Percentiles rank a stretch among this genome's conserved stretches.
Conservation (phyloP, 2,113 vertebrate genomes). For the Ciconia boyciana region DNA sequence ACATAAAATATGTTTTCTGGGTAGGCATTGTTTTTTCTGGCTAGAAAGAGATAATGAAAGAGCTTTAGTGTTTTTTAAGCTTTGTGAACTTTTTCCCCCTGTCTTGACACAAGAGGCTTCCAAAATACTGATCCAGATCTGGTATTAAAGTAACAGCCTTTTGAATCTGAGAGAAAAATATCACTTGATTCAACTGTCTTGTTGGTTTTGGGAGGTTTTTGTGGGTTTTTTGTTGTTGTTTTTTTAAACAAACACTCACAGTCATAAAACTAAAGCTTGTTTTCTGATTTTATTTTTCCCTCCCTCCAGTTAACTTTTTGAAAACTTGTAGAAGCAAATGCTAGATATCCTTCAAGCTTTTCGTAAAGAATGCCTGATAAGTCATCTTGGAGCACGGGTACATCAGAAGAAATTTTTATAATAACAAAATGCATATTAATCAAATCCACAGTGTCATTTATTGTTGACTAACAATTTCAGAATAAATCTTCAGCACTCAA, state of each 20-base stretch:
- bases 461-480: not conserved
- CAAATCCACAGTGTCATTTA: not conserved
- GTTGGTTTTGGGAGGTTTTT: too few species aligned
- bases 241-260: not conserved
- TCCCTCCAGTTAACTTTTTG: not conserved
- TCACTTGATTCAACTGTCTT: not conserved
- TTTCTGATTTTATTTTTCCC: not conserved
- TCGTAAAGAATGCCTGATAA: not conserved
- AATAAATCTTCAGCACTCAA: not conserved
- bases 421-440: not conserved
- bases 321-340: slow-evolving; percentile 5
- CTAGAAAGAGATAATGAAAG: not conserved
- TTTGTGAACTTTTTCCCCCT: not conserved
- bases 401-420: not conserved
- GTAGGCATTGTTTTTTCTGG: not conserved
- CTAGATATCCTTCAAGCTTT: not conserved
- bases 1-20: not conserved
- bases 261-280: not conserved
- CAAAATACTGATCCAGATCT: slow-evolving; percentile 35
- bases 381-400: not conserved
- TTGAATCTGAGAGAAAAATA: slow-evolving; percentile 21
- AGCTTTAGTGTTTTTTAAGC: not conserved
- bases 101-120: not conserved
- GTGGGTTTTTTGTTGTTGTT: too few species aligned
- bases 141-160: slow-evolving; percentile 37